Evolutionary conservation across 2,888 invertebrate species (phyloP).

Genomic region (Orchesellides sinensis): DNA sequence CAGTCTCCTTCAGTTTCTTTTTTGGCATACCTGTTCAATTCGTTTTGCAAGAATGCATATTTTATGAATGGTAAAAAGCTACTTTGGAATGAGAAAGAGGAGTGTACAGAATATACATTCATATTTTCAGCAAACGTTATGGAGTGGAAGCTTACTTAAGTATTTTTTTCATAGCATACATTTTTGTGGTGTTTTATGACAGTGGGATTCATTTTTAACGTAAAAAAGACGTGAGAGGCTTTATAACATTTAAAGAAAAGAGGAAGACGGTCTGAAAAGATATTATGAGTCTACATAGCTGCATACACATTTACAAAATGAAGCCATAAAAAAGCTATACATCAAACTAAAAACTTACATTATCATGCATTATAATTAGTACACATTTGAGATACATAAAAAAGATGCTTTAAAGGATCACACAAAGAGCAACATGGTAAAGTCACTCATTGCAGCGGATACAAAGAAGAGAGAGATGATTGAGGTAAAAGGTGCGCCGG

Average conservation of each 20-base stretch:
- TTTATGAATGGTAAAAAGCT: neutral
- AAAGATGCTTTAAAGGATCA: conserved; percentile 43
- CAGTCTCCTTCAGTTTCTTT: neutral
- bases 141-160: neutral
- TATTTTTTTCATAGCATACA: neutral
- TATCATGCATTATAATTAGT: conserved; percentile 61
- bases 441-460: conserved; percentile 9
- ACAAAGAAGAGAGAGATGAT: conserved; percentile 23
- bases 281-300: neutral
- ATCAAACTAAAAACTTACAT: conserved; percentile 53
- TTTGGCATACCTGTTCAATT: neutral
- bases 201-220: conserved; percentile 20
- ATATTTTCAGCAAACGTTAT: neutral
- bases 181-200: conserved; percentile 2
- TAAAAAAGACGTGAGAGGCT: conserved; percentile 15
- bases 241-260: neutral
- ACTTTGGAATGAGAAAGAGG: neutral
- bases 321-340: conserved; percentile 53
- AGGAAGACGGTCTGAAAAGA: neutral
- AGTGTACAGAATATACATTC: neutral
- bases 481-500: conserved; percentile 57
- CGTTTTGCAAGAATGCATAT: neutral
- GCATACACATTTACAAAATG: conserved; percentile 21
- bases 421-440: conserved; percentile 35
- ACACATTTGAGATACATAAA: conserved; percentile 45